phyloP scores from a whole-genome alignment of 2,888 invertebrate genomes.

The Macaria liturata region DNA sequence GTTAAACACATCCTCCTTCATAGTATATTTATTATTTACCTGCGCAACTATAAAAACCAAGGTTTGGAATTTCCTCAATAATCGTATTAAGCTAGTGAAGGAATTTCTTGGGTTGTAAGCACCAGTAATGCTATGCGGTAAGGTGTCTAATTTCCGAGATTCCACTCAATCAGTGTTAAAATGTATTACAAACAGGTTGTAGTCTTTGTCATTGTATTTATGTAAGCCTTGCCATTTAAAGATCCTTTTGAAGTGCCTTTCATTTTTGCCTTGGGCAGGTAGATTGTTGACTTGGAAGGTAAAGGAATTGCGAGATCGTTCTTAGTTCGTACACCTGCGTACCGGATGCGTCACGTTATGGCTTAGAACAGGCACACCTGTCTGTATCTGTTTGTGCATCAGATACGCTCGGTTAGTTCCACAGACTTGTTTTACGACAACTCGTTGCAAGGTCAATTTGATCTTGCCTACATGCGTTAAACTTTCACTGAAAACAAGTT shows the following conservation, averaged over 20 bases:
- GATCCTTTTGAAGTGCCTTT: constrained; percentile 22
- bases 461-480: constrained; percentile 39
- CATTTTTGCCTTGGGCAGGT: constrained; percentile 26
- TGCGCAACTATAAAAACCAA: constrained; percentile 3
- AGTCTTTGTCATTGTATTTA: constrained; percentile 17
- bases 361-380: constrained; percentile 26
- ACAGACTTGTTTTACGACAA: constrained; percentile 44
- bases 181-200: not conserved
- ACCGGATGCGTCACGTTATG: constrained; percentile 24
- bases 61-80: constrained; percentile 16
- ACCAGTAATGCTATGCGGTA: constrained; percentile 12
- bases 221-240: constrained; percentile 22
- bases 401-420: constrained; percentile 20
- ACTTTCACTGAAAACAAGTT: constrained; percentile 51
- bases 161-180: not conserved
- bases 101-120: constrained; percentile 18
- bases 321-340: constrained; percentile 25
- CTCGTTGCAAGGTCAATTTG: constrained; percentile 48
- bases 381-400: constrained; percentile 14
- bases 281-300: constrained; percentile 8
- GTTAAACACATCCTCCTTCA: not conserved
- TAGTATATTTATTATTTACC: not conserved
- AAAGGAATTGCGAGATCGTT: constrained; percentile 21
- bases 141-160: constrained; percentile 1
- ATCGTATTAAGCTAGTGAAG: constrained; percentile 17